phyloP scores from a whole-genome alignment of 2,113 vertebrate species.

The Triplophysa dalaica region DNA sequence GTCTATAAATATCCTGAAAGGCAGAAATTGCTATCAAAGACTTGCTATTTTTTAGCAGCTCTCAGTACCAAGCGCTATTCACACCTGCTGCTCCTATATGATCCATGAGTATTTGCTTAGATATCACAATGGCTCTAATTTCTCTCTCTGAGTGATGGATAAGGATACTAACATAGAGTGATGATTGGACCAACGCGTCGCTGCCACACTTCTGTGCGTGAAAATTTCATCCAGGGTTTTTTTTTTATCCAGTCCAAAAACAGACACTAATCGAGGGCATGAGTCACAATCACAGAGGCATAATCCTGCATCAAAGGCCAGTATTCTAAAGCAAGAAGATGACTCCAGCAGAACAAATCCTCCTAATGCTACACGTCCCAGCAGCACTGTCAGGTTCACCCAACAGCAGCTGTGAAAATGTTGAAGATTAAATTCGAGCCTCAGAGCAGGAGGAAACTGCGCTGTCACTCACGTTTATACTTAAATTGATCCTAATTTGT shows the following conservation, averaged over 20 bases:
- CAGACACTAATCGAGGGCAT: slow-evolving; percentile 50
- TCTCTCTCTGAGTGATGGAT: slow-evolving; percentile 25
- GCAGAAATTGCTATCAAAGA: background rate
- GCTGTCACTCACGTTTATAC: background rate
- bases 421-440: slow-evolving; percentile 18
- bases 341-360: slow-evolving; percentile 56
- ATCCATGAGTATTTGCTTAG: slow-evolving; percentile 36
- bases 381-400: slow-evolving; percentile 28
- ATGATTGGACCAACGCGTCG: slow-evolving; percentile 5
- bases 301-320: slow-evolving; percentile 56
- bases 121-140: slow-evolving; percentile 22
- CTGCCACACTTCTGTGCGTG: background rate
- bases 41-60: background rate
- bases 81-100: slow-evolving; percentile 1
- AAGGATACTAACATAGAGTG: slow-evolving; percentile 10
- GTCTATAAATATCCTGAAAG: background rate
- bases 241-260: slow-evolving; percentile 43
- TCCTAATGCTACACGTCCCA: slow-evolving; percentile 39
- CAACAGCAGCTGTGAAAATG: slow-evolving; percentile 25
- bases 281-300: slow-evolving; percentile 51
- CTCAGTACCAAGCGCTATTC: background rate
- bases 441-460: background rate
- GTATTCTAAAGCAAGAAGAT: slow-evolving; percentile 41
- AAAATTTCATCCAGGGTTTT: background rate
- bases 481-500: slow-evolving; percentile 36